Evolutionary conservation across 2,888 invertebrate genomes (phyloP).

Genomic region (Xestia rhomboidea): DNA sequence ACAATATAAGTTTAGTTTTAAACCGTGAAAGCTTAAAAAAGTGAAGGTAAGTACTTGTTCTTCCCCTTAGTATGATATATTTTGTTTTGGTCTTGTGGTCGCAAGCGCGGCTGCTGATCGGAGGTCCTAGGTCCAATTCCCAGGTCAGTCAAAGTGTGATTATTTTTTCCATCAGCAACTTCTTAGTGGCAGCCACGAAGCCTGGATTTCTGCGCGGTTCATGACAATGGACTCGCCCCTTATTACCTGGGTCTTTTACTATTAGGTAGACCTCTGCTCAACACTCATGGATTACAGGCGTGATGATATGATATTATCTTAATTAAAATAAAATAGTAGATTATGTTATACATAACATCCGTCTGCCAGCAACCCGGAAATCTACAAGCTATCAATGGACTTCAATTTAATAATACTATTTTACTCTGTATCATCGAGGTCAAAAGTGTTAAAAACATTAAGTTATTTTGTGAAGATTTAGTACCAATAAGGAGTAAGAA

Average conservation of each 20-base stretch:
- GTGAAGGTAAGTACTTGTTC: too few relatives aligned
- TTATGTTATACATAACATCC: background rate
- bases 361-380: constrained; percentile 10
- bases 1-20: too few relatives aligned
- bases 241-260: background rate
- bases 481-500: background rate
- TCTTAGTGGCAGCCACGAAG: background rate
- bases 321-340: background rate
- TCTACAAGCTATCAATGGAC: constrained; percentile 14
- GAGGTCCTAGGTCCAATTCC: background rate
- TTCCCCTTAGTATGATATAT: too few relatives aligned
- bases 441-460: constrained; percentile 25
- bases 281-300: background rate
- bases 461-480: background rate
- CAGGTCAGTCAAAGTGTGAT: background rate
- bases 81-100: too few relatives aligned
- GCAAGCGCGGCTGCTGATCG: too few relatives aligned
- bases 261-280: background rate
- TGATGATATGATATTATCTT: background rate
- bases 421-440: constrained; percentile 24
- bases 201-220: background rate
- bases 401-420: constrained; percentile 46
- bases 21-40: too few relatives aligned
- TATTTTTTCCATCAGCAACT: background rate
- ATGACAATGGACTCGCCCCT: background rate